Base-by-base conservation (phyloP, 2,113 vertebrate species). In the Gobiocypris rarus region DNA sequence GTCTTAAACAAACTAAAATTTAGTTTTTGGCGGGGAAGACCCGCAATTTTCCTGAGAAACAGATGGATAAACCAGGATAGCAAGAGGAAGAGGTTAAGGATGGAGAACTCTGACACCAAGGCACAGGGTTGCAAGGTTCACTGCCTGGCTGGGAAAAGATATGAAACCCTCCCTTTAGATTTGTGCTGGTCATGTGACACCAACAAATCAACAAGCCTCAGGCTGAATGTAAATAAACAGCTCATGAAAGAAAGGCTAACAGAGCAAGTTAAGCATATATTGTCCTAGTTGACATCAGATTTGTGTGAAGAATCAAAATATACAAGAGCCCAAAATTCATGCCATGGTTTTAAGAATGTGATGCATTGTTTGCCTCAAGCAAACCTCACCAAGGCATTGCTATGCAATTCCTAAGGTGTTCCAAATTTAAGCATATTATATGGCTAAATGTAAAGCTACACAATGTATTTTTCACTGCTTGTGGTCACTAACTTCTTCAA, bases 51-150 rank as follows among this genome's bases (percentile, higher is more conserved):
- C 85, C 87, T 70, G 65, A 71, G 75, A 75, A 82, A 67, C 63
- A 61, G 79, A 75, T 69, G 48, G 8, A 43, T 31, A 88, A 86
- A 86, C 74, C 83, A 81, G 22, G 58, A 74, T 82, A 89, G 88
- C 83, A 90, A 86, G 71, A 89, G 89, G 90, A 93, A 92, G 81
- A 22, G 73, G 89, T 89, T 79, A 50, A 83, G 82, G 84, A 89
- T 89, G 77, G 81, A 87, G 88, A 89, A 83, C 63, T 17, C 3
- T 65, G 88, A 92, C 87, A 88, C 31, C 10, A 2, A n/a, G 61
- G 65, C 31, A 78, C 26, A 14, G 79, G 28, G 74, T 34, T 59
- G 17, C 52, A 17, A 67, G 75, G 90, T 89, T 93, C 89, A 90
- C 88, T 78, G 67, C 41, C 87, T 38, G 80, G 74, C 74, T 58